Evolutionary conservation across 2,113 vertebrate genomes (phyloP), one percentile per base, ranked within the genome.

Genomic region (Cinclus cinclus): DNA sequence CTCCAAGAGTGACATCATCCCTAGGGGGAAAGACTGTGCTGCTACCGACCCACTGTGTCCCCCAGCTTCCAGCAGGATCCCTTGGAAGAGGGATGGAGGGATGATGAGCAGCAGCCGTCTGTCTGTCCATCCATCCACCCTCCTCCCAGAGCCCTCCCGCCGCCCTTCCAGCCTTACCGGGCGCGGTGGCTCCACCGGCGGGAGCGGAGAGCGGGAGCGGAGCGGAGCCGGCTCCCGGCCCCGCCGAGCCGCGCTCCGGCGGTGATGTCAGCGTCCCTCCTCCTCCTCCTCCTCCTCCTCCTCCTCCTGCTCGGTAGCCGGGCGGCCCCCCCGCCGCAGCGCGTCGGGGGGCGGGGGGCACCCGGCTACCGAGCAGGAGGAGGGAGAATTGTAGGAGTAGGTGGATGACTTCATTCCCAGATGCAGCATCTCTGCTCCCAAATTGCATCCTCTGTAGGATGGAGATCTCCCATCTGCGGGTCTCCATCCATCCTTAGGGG

Each of bases 371-470:
- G 80, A 74, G 64, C 70, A 9, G 78, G 63, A 55, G 94, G 81
- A 47, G 60, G 94, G 76, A 49, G 47, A 92, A 94, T 52, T 63
- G 49, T 84, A 84, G 64, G 92, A 92, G 87, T 67, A 84, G 59
- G 65, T 85, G 70, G 95, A 95, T 95, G 95, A 94, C 92, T 94
- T 96, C 92, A 94, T 94, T 85, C 60, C 76, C 84, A 91, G 87
- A 96, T 94, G 93, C 93, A 93, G 93, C 90, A 91, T 86, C 83
- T 84, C 90, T 79, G 70, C 75, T 90, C 78, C 58, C 13, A 63
- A 76, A 87, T 67, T 63, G 37, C 74, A 73, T 81, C 64, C 50
- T 77, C 87, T n/a, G 64, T 50, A 56, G 69, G 69, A 49, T 68
- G 87, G 44, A 44, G 73, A 77, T 39, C 58, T 42, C 55, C 41